phyloP scores from a whole-genome alignment of 2,888 invertebrate species.

The Cryptocephalus primarius region DNA sequence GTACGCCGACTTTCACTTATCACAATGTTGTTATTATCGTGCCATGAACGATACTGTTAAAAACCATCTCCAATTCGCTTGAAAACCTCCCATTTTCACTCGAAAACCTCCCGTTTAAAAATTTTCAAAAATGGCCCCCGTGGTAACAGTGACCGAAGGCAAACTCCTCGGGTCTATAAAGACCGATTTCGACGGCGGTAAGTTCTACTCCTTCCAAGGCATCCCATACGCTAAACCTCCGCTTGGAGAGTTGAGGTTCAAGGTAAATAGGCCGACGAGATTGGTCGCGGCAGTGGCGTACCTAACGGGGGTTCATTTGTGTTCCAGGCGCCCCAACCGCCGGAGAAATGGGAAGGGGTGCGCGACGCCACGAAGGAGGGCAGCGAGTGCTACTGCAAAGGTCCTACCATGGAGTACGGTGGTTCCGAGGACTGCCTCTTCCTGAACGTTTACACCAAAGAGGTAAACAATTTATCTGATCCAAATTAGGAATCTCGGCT shows the following conservation, averaged over 20 bases:
- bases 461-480: slow-evolving; percentile 2
- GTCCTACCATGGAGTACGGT: slow-evolving; percentile 6
- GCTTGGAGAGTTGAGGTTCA: slow-evolving; percentile 29
- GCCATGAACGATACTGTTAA: no score
- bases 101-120: not conserved
- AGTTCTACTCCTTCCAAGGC: slow-evolving; percentile 29
- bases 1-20: no score
- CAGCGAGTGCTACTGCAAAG: slow-evolving; percentile 16
- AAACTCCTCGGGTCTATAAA: slow-evolving; percentile 22
- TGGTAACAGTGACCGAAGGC: slow-evolving; percentile 17
- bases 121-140: not conserved
- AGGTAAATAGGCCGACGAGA: slow-evolving; percentile 25
- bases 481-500: no score
- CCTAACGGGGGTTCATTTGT: not conserved
- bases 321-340: slow-evolving; percentile 18
- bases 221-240: slow-evolving; percentile 35
- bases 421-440: slow-evolving; percentile 11
- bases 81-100: no score
- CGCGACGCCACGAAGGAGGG: slow-evolving; percentile 19
- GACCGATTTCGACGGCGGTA: slow-evolving; percentile 20
- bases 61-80: no score
- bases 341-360: slow-evolving; percentile 19
- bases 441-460: slow-evolving; percentile 9
- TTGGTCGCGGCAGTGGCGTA: not conserved
- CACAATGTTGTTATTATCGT: no score